Conservation (phyloP, 2,797 vertebrate species). For the Acanthornis magna region DNA sequence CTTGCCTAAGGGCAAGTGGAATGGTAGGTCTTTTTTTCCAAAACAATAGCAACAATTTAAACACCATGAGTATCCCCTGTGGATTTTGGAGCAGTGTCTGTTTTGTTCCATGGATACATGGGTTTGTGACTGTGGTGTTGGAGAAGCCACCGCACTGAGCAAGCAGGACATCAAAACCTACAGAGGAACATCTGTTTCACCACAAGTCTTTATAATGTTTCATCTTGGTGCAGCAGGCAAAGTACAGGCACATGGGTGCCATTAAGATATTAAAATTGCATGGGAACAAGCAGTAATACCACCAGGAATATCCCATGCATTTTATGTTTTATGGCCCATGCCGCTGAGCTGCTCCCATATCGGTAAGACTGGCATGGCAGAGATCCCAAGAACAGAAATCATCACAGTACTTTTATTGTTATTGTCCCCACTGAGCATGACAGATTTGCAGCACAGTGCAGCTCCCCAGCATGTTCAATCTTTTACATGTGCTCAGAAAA, state of each 20-base stretch:
- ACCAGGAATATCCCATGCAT: background rate
- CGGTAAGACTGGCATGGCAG: background rate
- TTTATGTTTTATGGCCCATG: background rate
- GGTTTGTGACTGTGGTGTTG: background rate
- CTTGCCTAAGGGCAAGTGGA: background rate
- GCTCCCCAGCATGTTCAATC: background rate
- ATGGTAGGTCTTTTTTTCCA: background rate
- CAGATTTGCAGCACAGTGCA: background rate
- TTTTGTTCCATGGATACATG: background rate
- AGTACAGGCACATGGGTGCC: background rate
- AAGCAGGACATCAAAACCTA: background rate
- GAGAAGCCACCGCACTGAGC: accelerated
- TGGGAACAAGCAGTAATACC: background rate
- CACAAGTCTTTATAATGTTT: background rate
- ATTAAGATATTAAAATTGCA: background rate
- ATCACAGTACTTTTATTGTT: background rate
- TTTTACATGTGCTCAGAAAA: background rate
- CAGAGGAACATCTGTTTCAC: background rate
- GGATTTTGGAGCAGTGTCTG: background rate
- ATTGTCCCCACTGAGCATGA: background rate
- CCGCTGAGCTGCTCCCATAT: background rate
- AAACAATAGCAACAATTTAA: background rate
- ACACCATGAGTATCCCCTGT: accelerated
- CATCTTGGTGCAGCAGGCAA: background rate
- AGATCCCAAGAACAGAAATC: background rate